A percentile compares a stretch with the other conserved stretches of the same genome.
These are phyloP conservation scores for Anas georgica DNA, from an alignment of 2,797 vertebrate species.

Conservation along the genomic window DNA sequence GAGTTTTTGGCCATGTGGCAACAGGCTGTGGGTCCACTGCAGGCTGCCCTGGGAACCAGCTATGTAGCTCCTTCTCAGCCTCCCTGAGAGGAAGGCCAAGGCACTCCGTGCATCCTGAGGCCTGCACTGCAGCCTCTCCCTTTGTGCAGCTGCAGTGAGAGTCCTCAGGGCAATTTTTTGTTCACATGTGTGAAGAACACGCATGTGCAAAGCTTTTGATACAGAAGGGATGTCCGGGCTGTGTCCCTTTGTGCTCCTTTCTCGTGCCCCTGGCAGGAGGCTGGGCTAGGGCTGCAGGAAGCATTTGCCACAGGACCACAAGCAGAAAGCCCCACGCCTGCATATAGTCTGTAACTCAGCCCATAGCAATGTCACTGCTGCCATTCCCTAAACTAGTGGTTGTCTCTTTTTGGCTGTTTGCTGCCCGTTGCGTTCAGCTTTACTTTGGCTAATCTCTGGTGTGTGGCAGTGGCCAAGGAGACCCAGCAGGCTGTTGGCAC, in stretches of 20 bases:
- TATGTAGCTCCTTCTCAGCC: neutral
- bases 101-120: neutral
- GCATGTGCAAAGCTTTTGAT: neutral
- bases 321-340: neutral
- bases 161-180: neutral
- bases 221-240: neutral
- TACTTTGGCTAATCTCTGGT: neutral
- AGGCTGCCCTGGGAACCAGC: neutral
- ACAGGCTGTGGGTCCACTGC: neutral
- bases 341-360: rapidly evolving
- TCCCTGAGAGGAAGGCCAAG: neutral
- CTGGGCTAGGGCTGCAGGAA: neutral
- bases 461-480: neutral
- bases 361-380: neutral
- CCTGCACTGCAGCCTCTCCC: neutral
- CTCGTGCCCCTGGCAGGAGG: neutral
- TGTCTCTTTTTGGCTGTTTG: neutral
- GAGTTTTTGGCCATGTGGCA: neutral
- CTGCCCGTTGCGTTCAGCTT: neutral
- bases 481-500: neutral
- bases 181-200: neutral
- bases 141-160: neutral
- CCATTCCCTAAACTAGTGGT: neutral
- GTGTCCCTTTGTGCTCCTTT: neutral
- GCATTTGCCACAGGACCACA: rapidly evolving